phyloP scores from a whole-genome alignment of 30 jellyfish, hydroid and myxozoan genomes.

The Phacellophora camtschatica region DNA sequence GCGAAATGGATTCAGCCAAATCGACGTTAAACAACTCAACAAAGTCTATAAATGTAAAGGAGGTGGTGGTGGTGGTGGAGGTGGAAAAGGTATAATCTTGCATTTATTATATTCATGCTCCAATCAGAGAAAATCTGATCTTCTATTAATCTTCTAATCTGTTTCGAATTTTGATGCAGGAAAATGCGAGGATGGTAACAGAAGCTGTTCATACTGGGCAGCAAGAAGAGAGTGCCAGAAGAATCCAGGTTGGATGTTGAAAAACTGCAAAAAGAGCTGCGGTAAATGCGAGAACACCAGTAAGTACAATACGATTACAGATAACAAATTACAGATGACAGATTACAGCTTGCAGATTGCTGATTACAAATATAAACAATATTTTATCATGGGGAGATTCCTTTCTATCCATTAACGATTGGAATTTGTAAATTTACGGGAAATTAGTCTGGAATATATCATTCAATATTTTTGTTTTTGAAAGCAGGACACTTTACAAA shows the following conservation, averaged over 20 bases:
- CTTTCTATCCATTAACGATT: too few relatives aligned
- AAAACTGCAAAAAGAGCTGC: background rate
- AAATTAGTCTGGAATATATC: background rate
- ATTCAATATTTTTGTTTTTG: too few relatives aligned
- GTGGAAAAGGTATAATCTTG: too few relatives aligned
- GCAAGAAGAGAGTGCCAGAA: background rate
- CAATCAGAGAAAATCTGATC: too few relatives aligned
- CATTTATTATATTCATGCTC: too few relatives aligned
- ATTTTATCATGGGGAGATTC: too few relatives aligned
- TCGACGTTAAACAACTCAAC: constrained; percentile 32
- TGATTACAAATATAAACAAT: too few relatives aligned
- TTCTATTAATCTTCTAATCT: background rate
- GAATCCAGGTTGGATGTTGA: background rate
- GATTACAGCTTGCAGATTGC: too few relatives aligned
- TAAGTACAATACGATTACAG: too few relatives aligned
- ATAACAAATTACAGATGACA: too few relatives aligned
- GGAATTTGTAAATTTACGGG: too few relatives aligned
- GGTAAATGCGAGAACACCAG: background rate
- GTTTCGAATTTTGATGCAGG: background rate
- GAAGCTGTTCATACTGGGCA: background rate
- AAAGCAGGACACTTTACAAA: too few relatives aligned
- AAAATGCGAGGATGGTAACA: background rate
- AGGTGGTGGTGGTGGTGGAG: background rate
- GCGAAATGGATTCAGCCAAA: background rate
- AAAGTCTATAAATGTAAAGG: constrained; percentile 23